Evolutionary conservation across 2,888 invertebrate genomes (phyloP), one percentile per base, ranked within the genome.

Genomic region (Agrotis clavis): DNA sequence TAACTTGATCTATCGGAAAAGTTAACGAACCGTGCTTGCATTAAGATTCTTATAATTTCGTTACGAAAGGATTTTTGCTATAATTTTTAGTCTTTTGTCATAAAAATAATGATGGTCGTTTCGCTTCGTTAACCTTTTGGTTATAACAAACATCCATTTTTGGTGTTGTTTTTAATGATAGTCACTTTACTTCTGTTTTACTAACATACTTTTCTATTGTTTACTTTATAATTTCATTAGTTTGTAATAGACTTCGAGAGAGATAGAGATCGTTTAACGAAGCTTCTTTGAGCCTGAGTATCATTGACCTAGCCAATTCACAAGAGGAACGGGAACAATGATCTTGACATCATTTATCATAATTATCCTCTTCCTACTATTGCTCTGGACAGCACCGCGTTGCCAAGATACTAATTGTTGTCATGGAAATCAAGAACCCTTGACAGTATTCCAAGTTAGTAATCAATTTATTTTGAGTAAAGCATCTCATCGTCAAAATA

Each of bases 1-100:
- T 88, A 87, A 84, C 76, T 84, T 70, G 72, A 71, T 83, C 80
- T 86, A 87, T 87, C 82, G 84, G 84, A 85, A 87, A 87, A 87
- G 80, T 84, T 88, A 88, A 89, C 87, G 87, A 89, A 89, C 85
- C 88, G 85, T 83, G 79, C 71, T 70, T 79, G 84, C 71, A 79
- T 85, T 81, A 81, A 85, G 80, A 82, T 82, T 82, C 77, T 74
- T 74, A 80, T 77, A 67, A 74, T 73, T 77, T 80, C 79, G 72
- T 82, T 80, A 54, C 63, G 75, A 86, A 83, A 84, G 30, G 41
- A 69, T 56, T 64, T 64, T 60, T 63, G 47, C 66, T 67, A 50
- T n/a, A 25, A 74, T 67, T 51, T 71, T 71, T 78, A 72, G 71
- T 65, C 64, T 69, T 62, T 71, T 57, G 13, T 59, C 18, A 50